phyloP scores from a whole-genome alignment of 1,140 invertebrate genomes.

The Aphidius ervi region DNA sequence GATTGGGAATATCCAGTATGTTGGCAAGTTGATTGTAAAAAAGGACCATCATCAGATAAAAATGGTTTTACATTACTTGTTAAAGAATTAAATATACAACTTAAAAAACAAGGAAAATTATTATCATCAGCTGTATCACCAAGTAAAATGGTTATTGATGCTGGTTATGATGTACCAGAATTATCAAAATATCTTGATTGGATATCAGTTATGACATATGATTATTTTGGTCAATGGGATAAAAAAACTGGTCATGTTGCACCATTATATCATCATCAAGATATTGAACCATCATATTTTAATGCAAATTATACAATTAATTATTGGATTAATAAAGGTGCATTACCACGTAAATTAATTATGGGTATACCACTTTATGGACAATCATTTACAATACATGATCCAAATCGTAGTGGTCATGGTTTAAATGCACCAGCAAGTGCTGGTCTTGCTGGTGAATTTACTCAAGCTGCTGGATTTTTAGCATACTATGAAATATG shows the following conservation, averaged over 20 bases:
- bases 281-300: conserved; percentile 51
- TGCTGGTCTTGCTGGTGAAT: conserved; percentile 73
- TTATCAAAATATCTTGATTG: conserved; percentile 76
- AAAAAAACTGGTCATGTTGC: conserved; percentile 80
- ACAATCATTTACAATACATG: conserved; percentile 73
- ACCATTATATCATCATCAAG: conserved; percentile 74
- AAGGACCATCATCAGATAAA: conserved; percentile 79
- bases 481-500: conserved; percentile 90
- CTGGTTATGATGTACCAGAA: conserved; percentile 74
- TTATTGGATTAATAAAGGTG: conserved; percentile 83
- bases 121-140: conserved; percentile 82
- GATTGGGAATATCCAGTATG: conserved; percentile 92
- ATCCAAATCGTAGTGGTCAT: conserved; percentile 38
- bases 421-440: conserved; percentile 71
- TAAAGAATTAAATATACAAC: conserved; percentile 68
- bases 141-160: conserved; percentile 82
- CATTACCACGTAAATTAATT: conserved; percentile 72
- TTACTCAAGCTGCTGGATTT: conserved; percentile 78
- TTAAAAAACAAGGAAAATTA: conserved; percentile 69
- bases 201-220: conserved; percentile 82
- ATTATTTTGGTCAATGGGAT: conserved; percentile 82
- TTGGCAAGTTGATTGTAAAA: conserved; percentile 81
- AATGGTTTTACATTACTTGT: conserved; percentile 69
- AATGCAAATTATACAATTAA: conserved; percentile 78
- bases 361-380: conserved; percentile 91